Evolutionary conservation across 2,797 vertebrate genomes (phyloP), one percentile per base, ranked within the genome.

Genomic region (Hippoglossus hippoglossus): DNA sequence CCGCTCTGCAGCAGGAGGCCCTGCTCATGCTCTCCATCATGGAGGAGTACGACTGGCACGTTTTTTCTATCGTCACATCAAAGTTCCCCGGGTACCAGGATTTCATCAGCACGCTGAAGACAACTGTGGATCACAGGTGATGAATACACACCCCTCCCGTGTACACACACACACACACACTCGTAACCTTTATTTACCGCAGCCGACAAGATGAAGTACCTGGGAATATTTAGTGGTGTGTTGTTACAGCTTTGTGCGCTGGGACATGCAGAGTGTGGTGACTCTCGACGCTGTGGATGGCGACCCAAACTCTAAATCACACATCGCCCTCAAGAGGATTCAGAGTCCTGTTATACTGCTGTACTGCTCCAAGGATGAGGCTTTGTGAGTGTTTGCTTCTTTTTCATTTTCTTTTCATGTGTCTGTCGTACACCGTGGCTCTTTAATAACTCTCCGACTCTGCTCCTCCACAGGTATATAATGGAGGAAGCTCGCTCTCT

Each of bases 31-130:
- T 99, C 66, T 92, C 96, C 81, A 97, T 99, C 89, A 99, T 99
- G 98, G 97, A 98, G 91, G 98, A 99, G 90, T 99, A 99, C 2
- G 98, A 99, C 94, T 99, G 98, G 98, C 97, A 99, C 0, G 92
- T 97, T 79, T 99, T 99, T 93, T 98, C 98, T 50, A 92, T 99
- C 52, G 97, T 99, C 84, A 99, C 98, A 81, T 99, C 97, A 87
- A 98, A 97, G 82, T 99, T 97, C 83, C 98, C 98, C 0, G 98
- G 97, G 34, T 97, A 97, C 87, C 94, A 96, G 92, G 96, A 96
- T 60, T 99, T 99, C 91, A 97, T 99, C 83, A 94, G 94, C 79
- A 96, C 97, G 19, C 92, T 99, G 83, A 97, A 94, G 77, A 92
- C 93, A 83, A 98, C 97, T 0, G 91, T 93, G 82, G 92, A 93